Evolutionary conservation across 35 echinoderm and acorn worm genomes (phyloP).

Genomic region (Heliocidaris erythrogramma): DNA sequence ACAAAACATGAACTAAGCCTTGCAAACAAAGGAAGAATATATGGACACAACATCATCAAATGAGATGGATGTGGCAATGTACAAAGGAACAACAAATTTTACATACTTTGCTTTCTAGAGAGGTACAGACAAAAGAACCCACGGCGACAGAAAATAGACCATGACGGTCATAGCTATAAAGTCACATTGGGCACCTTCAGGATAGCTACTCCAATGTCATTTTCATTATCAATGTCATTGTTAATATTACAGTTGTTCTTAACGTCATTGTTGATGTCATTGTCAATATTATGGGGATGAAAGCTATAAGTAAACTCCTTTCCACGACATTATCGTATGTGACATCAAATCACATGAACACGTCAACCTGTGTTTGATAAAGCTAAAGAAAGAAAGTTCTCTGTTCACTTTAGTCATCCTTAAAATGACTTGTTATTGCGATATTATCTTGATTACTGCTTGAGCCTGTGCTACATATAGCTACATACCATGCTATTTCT

Average conservation of each 20-base stretch:
- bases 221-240: not conserved
- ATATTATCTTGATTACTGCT: no score
- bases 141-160: not conserved
- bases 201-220: not conserved
- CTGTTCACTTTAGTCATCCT: no score
- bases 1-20: not conserved
- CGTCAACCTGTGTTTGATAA: not conserved
- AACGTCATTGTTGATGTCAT: not conserved
- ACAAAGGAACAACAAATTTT: not conserved
- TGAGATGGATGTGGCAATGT: not conserved
- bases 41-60: not conserved
- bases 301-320: not conserved
- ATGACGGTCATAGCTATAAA: not conserved
- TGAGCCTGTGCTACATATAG: no score
- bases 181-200: not conserved
- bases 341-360: not conserved
- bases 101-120: no score
- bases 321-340: no score
- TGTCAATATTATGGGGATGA: not conserved
- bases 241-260: not conserved
- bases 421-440: no score
- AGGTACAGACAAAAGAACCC: not conserved
- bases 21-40: not conserved
- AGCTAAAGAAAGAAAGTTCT: no score
- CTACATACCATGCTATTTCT: no score